phyloP scores from a whole-genome alignment of 1,140 invertebrate species.

The Agrilus planipennis region DNA sequence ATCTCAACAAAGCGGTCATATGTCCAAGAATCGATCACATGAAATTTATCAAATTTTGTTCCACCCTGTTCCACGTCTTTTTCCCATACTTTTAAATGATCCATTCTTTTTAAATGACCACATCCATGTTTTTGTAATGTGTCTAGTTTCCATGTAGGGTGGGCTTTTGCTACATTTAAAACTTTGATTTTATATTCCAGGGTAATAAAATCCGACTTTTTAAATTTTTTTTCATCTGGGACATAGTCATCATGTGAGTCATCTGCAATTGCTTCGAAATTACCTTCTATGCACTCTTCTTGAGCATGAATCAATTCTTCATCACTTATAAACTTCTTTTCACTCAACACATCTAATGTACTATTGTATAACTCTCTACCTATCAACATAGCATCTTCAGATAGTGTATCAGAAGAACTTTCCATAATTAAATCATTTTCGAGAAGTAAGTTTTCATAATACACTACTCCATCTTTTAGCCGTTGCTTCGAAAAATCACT shows the following conservation, averaged over 20 bases:
- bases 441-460: not conserved
- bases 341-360: too few relatives aligned
- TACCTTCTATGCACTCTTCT: not conserved
- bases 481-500: conserved; percentile 1
- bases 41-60: conserved; percentile 13
- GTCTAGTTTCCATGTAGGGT: conserved; percentile 14
- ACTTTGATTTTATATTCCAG: conserved; percentile 13
- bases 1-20: conserved; percentile 16
- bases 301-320: conserved; percentile 2
- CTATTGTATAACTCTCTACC: too few relatives aligned
- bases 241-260: conserved; percentile 12
- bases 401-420: not conserved
- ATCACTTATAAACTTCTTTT: not conserved
- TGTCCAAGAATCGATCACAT: conserved; percentile 12
- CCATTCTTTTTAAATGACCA: conserved; percentile 9
- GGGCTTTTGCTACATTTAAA: conserved; percentile 8
- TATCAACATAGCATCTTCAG: too few relatives aligned
- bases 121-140: conserved; percentile 12
- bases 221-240: conserved; percentile 9
- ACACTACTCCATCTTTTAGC: not conserved
- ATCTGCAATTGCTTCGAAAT: not conserved
- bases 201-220: conserved; percentile 6
- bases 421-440: not conserved
- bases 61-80: conserved; percentile 13
- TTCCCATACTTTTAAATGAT: conserved; percentile 8